A percentile compares a stretch with the other conserved stretches of the same genome.
These are phyloP conservation scores for Metridium senile DNA, from an alignment of 92 coral and sea anemone species.

Conservation along the genomic window DNA sequence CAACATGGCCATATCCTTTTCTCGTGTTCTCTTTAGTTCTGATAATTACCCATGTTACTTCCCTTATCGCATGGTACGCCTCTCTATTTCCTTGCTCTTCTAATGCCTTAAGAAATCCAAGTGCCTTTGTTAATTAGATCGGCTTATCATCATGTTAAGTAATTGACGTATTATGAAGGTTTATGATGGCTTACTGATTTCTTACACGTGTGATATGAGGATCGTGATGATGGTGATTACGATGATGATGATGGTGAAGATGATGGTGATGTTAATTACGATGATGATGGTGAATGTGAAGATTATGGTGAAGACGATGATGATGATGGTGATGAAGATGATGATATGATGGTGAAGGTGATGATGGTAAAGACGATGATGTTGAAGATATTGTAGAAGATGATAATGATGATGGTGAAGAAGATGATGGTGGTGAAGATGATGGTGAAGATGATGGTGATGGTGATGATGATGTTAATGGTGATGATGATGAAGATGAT, in stretches of 20 bases:
- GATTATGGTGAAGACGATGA: too few species aligned
- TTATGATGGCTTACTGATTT: too few species aligned
- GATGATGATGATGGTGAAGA: too few species aligned
- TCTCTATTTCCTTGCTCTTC: background rate
- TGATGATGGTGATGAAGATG: background rate
- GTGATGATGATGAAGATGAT: background rate
- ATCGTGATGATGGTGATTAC: too few species aligned
- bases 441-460: background rate
- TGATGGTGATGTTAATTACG: too few species aligned
- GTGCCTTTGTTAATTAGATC: background rate
- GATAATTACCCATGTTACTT: background rate
- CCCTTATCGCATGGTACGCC: background rate
- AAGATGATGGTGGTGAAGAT: background rate
- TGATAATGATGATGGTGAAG: background rate
- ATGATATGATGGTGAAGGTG: background rate
- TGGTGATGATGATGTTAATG: background rate
- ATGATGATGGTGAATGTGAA: too few species aligned
- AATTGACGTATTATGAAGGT: too few species aligned
- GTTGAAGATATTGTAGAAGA: background rate
- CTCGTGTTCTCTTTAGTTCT: background rate
- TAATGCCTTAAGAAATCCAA: conserved; percentile 1
- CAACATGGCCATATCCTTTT: background rate
- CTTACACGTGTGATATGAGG: too few species aligned
- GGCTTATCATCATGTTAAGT: background rate
- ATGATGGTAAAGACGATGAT: background rate